A percentile compares a stretch with the other conserved stretches of the same genome.
Evolutionary conservation across 2,113 vertebrate species (phyloP).

Genomic region (Paralichthys olivaceus): DNA sequence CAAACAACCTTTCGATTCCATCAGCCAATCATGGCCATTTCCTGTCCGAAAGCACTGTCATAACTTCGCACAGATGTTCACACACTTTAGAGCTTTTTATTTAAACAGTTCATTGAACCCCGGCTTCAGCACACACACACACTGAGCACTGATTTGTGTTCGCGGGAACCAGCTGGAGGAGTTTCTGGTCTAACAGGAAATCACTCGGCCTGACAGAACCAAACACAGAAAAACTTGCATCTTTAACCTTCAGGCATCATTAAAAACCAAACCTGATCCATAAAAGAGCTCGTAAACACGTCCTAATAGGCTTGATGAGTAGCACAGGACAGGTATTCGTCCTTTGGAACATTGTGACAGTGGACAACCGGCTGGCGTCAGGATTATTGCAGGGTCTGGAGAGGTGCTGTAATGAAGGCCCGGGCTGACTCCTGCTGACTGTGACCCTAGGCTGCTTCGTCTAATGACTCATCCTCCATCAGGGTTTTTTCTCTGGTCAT

Average conservation of each 20-base stretch:
- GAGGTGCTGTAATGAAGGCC: slow-evolving; percentile 23
- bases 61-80: slow-evolving; percentile 65
- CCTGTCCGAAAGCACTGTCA: slow-evolving; percentile 41
- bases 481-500: neutral
- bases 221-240: slow-evolving; percentile 10
- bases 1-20: slow-evolving; percentile 28
- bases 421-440: slow-evolving; percentile 42
- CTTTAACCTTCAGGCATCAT: slow-evolving; percentile 45
- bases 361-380: slow-evolving; percentile 46
- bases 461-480: slow-evolving; percentile 13
- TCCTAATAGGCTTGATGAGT: slow-evolving; percentile 26
- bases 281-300: slow-evolving; percentile 27
- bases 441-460: slow-evolving; percentile 39
- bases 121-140: neutral
- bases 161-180: slow-evolving; percentile 1
- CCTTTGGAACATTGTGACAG: slow-evolving; percentile 9
- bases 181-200: slow-evolving; percentile 40
- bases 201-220: neutral
- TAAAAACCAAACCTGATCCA: slow-evolving; percentile 31
- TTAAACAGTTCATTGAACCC: slow-evolving; percentile 20
- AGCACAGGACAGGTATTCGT: slow-evolving; percentile 9
- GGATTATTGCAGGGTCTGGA: slow-evolving; percentile 42
- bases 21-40: slow-evolving; percentile 42
- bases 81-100: slow-evolving; percentile 27
- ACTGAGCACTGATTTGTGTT: neutral